A percentile compares a stretch with the other conserved stretches of the same genome.
phyloP scores from a whole-genome alignment of 2,888 invertebrate species.

The Melanotus villosus region DNA sequence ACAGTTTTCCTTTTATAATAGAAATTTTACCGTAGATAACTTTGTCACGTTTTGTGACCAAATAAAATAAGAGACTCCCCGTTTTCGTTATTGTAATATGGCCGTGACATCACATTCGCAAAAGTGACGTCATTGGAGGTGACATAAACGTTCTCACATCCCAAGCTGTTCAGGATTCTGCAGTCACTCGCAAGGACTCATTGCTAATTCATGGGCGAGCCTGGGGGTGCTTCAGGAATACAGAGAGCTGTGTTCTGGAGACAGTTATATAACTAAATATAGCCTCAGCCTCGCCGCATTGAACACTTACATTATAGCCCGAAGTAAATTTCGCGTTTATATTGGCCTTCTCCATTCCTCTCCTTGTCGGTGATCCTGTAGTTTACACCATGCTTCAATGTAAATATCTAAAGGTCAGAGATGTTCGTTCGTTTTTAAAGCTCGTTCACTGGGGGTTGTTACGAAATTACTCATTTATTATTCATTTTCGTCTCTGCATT shows the following conservation, averaged over 20 bases:
- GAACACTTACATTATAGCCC: slow-evolving; percentile 16
- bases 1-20: not conserved
- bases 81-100: slow-evolving; percentile 13
- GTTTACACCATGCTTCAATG: slow-evolving; percentile 1
- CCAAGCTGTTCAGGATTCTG: slow-evolving; percentile 41
- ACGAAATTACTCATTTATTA: not conserved
- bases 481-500: not conserved
- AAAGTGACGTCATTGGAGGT: slow-evolving; percentile 28
- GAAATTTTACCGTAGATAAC: not conserved
- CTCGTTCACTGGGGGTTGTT: not conserved
- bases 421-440: not conserved
- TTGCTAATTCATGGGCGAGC: slow-evolving; percentile 47
- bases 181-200: slow-evolving; percentile 37
- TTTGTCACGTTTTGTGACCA: not conserved
- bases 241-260: slow-evolving; percentile 34
- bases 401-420: slow-evolving; percentile 4
- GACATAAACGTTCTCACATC: slow-evolving; percentile 32
- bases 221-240: slow-evolving; percentile 37
- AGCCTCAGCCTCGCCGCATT: slow-evolving; percentile 25
- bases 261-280: slow-evolving; percentile 42
- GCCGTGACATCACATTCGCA: slow-evolving; percentile 31
- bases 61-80: not conserved
- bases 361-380: not conserved
- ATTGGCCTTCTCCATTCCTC: not conserved
- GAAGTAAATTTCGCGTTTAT: slow-evolving; percentile 17